Evolutionary conservation across 1,140 invertebrate species (phyloP).

Genomic region (Mamestra configurata): DNA sequence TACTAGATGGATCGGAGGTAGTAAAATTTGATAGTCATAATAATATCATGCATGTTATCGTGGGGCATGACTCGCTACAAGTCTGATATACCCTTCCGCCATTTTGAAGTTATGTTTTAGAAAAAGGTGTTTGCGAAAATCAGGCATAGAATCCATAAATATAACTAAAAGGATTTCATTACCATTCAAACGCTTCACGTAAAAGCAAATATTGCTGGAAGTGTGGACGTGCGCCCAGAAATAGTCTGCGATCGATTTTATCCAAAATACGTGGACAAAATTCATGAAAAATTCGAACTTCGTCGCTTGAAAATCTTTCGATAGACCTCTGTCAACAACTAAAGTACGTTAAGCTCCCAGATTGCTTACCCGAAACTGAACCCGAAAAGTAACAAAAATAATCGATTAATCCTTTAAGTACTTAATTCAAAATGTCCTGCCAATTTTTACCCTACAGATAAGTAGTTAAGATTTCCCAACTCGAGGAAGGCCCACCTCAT

Average conservation of each 20-base stretch:
- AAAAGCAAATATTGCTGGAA: too few relatives aligned
- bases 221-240: too few relatives aligned
- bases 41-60: not conserved
- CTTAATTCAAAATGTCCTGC: not conserved
- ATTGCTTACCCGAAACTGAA: not conserved
- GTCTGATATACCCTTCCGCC: too few relatives aligned
- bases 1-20: not conserved
- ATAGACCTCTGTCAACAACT: not conserved
- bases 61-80: too few relatives aligned
- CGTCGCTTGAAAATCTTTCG: not conserved
- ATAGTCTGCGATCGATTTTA: too few relatives aligned
- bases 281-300: not conserved
- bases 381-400: not conserved
- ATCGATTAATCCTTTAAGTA: not conserved
- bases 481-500: slow-evolving; percentile 27
- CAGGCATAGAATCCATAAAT: too few relatives aligned
- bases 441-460: slow-evolving; percentile 1
- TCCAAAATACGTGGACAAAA: too few relatives aligned
- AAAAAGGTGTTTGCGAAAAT: too few relatives aligned
- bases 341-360: not conserved
- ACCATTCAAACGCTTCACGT: too few relatives aligned
- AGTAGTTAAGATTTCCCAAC: not conserved
- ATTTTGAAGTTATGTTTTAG: too few relatives aligned
- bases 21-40: not conserved
- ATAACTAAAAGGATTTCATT: too few relatives aligned